These are phyloP conservation scores for Corydoras maculifer DNA, from an alignment of 2,113 vertebrate species.

Conservation along the genomic window DNA sequence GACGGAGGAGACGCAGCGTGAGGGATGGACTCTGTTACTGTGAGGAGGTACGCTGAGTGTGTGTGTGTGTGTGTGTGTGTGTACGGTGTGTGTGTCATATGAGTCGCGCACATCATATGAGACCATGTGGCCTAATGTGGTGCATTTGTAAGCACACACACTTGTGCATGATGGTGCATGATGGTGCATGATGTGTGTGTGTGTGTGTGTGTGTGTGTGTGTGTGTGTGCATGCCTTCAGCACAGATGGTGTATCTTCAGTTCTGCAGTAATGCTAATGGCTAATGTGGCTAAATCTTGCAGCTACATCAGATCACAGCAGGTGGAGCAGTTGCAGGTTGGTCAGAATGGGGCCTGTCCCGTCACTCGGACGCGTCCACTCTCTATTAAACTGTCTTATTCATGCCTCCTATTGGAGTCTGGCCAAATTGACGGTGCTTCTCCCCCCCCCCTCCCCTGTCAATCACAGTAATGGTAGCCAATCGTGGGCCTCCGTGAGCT, in stretches of 20 bases:
- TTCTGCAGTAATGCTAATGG: too few relatives aligned
- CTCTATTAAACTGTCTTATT: too few relatives aligned
- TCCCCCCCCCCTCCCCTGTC: too few relatives aligned
- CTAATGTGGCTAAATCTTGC: too few relatives aligned
- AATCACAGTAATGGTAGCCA: too few relatives aligned
- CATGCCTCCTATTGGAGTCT: too few relatives aligned
- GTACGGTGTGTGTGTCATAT: conserved; percentile 4
- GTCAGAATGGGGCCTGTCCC: too few relatives aligned
- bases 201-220: not conserved
- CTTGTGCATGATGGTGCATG: conserved; percentile 1
- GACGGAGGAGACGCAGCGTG: not conserved
- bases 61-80: conserved; percentile 13
- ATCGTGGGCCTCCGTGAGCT: too few relatives aligned
- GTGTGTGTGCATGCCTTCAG: not conserved
- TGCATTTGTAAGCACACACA: not conserved
- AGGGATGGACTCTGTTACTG: not conserved
- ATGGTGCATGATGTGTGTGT: not conserved
- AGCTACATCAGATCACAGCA: too few relatives aligned
- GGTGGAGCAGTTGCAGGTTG: too few relatives aligned
- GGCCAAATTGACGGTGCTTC: too few relatives aligned
- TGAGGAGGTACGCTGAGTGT: conserved; percentile 15
- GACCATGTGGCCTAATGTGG: not conserved
- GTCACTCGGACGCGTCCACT: too few relatives aligned
- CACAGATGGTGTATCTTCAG: not conserved
- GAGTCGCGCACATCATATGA: conserved; percentile 1